These are phyloP conservation scores for Amiota minor DNA, from an alignment of 2,888 invertebrate genomes.

Conservation along the genomic window DNA sequence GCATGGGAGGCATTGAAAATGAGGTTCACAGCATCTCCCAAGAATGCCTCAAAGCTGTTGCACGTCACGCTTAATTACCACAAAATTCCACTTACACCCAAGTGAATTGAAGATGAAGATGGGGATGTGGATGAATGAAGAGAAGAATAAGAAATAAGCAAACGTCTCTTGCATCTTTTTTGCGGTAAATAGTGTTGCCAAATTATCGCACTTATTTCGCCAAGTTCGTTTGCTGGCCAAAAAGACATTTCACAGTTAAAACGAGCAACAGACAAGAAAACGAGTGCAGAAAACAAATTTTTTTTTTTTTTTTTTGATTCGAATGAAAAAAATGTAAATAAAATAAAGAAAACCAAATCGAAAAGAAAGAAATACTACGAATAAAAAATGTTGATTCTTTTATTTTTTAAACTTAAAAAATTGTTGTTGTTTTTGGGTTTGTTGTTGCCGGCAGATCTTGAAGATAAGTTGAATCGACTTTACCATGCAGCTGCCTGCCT, in stretches of 20 bases:
- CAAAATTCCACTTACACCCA: slow-evolving; percentile 29
- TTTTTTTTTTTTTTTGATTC: slow-evolving; percentile 31
- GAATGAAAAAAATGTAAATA: slow-evolving; percentile 23
- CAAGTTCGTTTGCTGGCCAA: slow-evolving; percentile 14
- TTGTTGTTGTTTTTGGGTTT: slow-evolving; percentile 49
- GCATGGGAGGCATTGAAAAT: neutral
- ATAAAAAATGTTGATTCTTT: slow-evolving; percentile 27
- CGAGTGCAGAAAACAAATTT: slow-evolving; percentile 34
- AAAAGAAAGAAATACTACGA: slow-evolving; percentile 29
- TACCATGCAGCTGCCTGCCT: slow-evolving; percentile 6
- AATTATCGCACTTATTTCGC: slow-evolving; percentile 27
- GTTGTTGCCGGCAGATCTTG: slow-evolving; percentile 60
- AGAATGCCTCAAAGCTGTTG: slow-evolving; percentile 36
- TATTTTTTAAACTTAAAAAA: slow-evolving; percentile 26
- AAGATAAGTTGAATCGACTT: slow-evolving; percentile 41
- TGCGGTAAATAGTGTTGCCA: slow-evolving; percentile 27
- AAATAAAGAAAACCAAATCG: slow-evolving; percentile 14
- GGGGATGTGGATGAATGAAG: no score
- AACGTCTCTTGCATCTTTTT: neutral
- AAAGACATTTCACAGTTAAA: slow-evolving; percentile 44
- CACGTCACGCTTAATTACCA: slow-evolving; percentile 32
- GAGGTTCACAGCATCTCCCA: neutral
- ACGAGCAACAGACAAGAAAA: slow-evolving; percentile 58
- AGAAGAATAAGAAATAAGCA: no score
- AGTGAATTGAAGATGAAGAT: neutral